Conservation (phyloP, 2,797 vertebrate species). For the Schizopygopsis pylzovi region DNA sequence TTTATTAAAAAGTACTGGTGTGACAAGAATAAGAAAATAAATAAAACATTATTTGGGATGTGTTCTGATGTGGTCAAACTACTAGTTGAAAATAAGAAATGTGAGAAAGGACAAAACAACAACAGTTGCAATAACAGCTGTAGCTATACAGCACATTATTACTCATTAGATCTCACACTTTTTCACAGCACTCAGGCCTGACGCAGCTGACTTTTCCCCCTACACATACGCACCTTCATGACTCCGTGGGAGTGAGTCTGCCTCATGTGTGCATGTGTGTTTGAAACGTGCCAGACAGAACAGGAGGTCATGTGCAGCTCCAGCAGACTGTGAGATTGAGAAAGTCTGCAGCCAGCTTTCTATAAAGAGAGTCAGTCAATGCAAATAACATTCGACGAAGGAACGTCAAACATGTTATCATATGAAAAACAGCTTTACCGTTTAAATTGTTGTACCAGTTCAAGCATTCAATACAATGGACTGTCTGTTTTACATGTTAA, state of each 20-base stretch:
- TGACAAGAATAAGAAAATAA: background rate
- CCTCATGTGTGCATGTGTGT: constrained; percentile 1
- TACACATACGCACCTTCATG: background rate
- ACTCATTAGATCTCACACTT: constrained; percentile 19
- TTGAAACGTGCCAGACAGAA: constrained; percentile 27
- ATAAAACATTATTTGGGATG: background rate
- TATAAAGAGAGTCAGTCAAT: constrained; percentile 19
- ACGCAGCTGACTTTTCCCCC: constrained; percentile 18
- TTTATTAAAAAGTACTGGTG: background rate
- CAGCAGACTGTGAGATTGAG: constrained; percentile 18
- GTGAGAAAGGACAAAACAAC: background rate
- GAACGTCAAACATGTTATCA: background rate
- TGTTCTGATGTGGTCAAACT: background rate
- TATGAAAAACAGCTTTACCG: background rate
- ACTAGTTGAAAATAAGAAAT: background rate
- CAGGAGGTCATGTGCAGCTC: constrained; percentile 33
- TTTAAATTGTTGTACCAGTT: background rate
- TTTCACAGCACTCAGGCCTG: background rate
- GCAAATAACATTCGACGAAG: constrained; percentile 1
- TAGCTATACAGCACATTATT: constrained; percentile 15
- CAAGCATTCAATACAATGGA: background rate
- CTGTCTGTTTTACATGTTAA: background rate
- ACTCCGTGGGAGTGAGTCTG: constrained; percentile 10
- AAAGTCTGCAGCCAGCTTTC: constrained; percentile 18
- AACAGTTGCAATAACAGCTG: background rate